Evolutionary conservation across 2,797 vertebrate genomes (phyloP), one percentile per base, ranked within the genome.

Genomic region (Crypturellus tataupa): DNA sequence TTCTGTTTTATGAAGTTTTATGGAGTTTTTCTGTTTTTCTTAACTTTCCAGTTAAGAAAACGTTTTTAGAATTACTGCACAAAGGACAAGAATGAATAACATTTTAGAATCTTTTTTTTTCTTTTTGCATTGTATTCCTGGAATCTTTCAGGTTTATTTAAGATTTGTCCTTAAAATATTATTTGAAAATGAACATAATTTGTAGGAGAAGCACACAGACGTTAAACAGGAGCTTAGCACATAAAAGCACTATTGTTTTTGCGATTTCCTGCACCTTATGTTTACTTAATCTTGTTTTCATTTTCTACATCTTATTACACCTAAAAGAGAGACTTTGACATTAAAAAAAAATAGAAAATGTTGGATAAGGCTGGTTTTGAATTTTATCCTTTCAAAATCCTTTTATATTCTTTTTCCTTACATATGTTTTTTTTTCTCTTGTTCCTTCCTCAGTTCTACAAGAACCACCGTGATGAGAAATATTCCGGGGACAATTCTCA

Each of bases 401-500:
- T 85, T 95, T 89, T 96, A 65, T 93, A 55, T 90, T 58, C 9
- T 87, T 75, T 95, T 97, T 93, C 33, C 55, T 94, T 93, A 63
- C 71, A 40, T 68, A 79, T 44, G 1, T 29, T 90, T 94, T 27
- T 90, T 96, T 89, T 46, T 85, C 42, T 87, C 44, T 70, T 67
- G 51, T 70, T 83, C 47, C 53, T 33, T 85, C 83, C 95, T 90
- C 79, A 99, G 98, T 97, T 98, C 88, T 97, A 98, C 97, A 99
- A 98, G 97, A 96, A 97, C 95, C 98, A 98, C 93, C 97, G 82
- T 94, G 99, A 99, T 49, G 98, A 98, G 47, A 97, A 97, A 94
- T 96, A 96, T 93, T 95, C 98, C 27, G 98, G 98, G 95, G 99
- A 99, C 80, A 98, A 98, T 94, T 97, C 98, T 82, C 98, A 98